Base-by-base conservation (phyloP, 2,888 invertebrate genomes). In the Aphodius granarius region DNA sequence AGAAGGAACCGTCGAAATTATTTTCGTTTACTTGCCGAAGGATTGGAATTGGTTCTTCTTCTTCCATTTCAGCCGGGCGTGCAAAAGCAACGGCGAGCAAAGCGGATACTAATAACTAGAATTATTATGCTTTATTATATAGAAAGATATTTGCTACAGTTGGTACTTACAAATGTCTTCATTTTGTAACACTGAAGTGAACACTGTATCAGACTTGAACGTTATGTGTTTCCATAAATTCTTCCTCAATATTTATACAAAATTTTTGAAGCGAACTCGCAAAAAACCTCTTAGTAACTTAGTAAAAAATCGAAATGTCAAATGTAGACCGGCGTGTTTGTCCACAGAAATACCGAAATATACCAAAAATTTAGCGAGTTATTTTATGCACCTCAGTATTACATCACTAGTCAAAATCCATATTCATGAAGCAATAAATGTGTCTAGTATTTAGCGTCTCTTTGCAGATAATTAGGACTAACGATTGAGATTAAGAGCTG, bases 1-100 rank as follows among this genome's bases (percentile, higher is more conserved):
- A 80, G 82, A 89, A 90, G 5, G 87, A 84, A 43, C 90, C 90
- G 72, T 90, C 89, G 9, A 88, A 86, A 73, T 87, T 84, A 23
- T 87, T 84, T 74, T 89, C 88, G 77, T 86, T 85, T 13, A 83
- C 82, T 77, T 85, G 85, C 63, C 81, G 82, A 9, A 85, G 73
- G 71, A 85, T 85, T 13, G 85, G 85, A 73, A 83, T 81, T 17
- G 79, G 83, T 73, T 83, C 83, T 73, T 81, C 80, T 16, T 80
- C 18, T 17, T 5, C 5, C n/a, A 13, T 13, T n/a, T n/a, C n/a
- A n/a, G n/a, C n/a, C 18, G 79, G 68, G 22, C 82, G 83, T 65
- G 83, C 83, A 16, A 80, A 78, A 43, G 82, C 81, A 9, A 81
- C 77, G 21, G 84, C 81, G 22, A 80, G 66, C 18, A 84, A 73